Percentiles rank a stretch among this genome's conserved stretches.
Evolutionary conservation across 2,113 vertebrate species (phyloP).

Genomic region (Bufo gargarizans): DNA sequence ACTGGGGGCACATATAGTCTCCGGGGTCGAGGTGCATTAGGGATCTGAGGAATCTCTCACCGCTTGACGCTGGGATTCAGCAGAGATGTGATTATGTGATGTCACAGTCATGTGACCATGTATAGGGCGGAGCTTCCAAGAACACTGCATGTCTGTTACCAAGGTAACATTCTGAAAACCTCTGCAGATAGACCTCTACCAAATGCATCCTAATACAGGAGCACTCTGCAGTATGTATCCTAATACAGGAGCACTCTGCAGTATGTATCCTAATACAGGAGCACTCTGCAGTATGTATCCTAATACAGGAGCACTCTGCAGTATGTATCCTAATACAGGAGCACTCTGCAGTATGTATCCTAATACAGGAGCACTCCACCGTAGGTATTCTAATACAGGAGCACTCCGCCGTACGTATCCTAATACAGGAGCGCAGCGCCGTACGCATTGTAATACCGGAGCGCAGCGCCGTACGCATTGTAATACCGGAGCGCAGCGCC

Average conservation of each 20-base stretch:
- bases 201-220: no score
- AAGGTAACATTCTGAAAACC: neutral
- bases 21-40: neutral
- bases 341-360: neutral
- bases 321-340: neutral
- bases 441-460: neutral
- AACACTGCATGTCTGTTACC: neutral
- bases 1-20: neutral
- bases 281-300: neutral
- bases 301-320: neutral
- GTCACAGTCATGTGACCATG: neutral
- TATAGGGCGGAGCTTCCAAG: neutral
- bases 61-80: neutral
- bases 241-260: neutral
- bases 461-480: no score
- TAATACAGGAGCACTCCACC: neutral
- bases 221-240: neutral
- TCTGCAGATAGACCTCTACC: neutral
- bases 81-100: neutral
- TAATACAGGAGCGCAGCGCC: neutral
- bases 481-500: no score
- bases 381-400: neutral
- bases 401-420: neutral
- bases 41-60: neutral
- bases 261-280: neutral